Conservation (phyloP, 2,113 vertebrate species). For the Psophia crepitans region DNA sequence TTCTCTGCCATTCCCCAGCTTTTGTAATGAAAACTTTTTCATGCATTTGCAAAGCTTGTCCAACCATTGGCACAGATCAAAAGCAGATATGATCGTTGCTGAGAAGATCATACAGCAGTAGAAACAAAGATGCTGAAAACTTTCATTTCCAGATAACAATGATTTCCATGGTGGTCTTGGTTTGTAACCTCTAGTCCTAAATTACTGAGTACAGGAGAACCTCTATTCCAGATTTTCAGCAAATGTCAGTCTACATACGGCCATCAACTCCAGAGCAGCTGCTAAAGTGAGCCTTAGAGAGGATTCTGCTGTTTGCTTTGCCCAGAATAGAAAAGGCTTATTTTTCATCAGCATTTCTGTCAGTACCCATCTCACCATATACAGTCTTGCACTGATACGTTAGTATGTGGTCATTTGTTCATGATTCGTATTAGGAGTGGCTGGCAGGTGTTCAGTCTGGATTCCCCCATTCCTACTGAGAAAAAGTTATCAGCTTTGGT, state of each 20-base stretch:
- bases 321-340: not conserved
- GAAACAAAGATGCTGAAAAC: not conserved
- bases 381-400: not conserved
- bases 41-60: not conserved
- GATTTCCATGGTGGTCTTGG: not conserved
- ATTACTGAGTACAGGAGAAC: not conserved
- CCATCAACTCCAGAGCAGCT: not conserved
- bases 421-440: not conserved
- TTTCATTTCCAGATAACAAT: not conserved
- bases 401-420: not conserved
- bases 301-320: not conserved
- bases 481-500: not conserved
- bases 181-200: not conserved
- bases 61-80: not conserved
- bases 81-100: not conserved
- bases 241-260: not conserved
- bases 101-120: not conserved
- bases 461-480: not conserved
- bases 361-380: rapidly evolving
- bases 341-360: not conserved
- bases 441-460: not conserved
- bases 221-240: not conserved
- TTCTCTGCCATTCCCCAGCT: not conserved
- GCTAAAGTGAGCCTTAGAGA: not conserved
- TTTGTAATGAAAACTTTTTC: not conserved